phyloP scores from a whole-genome alignment of 2,113 vertebrate genomes.

The Archocentrus centrarchus region DNA sequence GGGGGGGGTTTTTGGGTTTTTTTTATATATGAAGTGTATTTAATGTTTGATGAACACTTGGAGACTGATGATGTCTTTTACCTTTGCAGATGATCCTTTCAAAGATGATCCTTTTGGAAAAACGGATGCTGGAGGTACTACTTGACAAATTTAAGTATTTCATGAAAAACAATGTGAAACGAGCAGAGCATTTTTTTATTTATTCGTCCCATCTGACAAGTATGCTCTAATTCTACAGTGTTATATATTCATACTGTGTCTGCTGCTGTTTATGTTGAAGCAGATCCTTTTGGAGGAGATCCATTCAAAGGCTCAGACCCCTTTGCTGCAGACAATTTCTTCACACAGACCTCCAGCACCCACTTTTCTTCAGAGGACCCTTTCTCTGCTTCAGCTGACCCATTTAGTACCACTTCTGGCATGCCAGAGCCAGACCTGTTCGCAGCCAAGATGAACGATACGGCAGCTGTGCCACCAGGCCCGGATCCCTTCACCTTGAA shows the following conservation, averaged over 20 bases:
- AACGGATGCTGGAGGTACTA: slow-evolving; percentile 83
- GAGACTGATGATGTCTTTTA: slow-evolving; percentile 24
- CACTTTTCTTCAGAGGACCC: slow-evolving; percentile 84
- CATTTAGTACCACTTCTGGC: slow-evolving; percentile 68
- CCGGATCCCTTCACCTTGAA: slow-evolving; percentile 64
- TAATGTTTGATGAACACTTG: not conserved
- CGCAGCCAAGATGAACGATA: slow-evolving; percentile 49
- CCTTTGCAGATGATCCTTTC: slow-evolving; percentile 89
- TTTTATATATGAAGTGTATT: not conserved
- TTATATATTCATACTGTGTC: not conserved
- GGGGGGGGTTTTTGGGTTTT: no score
- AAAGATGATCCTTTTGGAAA: slow-evolving; percentile 97
- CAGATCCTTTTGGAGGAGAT: slow-evolving; percentile 96
- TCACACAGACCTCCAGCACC: slow-evolving; percentile 84
- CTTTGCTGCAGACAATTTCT: slow-evolving; percentile 94
- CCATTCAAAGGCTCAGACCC: slow-evolving; percentile 98
- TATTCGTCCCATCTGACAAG: not conserved
- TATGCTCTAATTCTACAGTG: not conserved
- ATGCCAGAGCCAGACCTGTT: slow-evolving; percentile 74
- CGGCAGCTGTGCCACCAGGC: slow-evolving; percentile 20
- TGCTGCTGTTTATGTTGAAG: slow-evolving; percentile 7
- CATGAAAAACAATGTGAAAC: not conserved
- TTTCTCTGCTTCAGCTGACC: slow-evolving; percentile 79
- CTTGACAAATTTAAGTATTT: not conserved
- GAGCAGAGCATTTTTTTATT: not conserved